phyloP scores from a whole-genome alignment of 1,140 invertebrate genomes.

The Dolichoris vasculosae region DNA sequence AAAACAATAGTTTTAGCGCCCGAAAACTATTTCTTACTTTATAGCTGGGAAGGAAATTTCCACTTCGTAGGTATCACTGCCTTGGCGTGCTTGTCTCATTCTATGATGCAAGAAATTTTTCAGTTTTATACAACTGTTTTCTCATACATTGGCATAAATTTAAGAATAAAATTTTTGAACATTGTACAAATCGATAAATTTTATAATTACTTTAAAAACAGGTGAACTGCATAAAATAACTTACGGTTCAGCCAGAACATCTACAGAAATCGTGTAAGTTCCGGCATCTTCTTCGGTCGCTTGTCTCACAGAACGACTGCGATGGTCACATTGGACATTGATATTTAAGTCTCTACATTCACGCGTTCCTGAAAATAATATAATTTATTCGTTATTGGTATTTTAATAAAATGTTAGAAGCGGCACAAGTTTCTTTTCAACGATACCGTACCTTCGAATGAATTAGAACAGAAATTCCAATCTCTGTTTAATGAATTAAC shows the following conservation, averaged over 20 bases:
- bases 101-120: constrained; percentile 59
- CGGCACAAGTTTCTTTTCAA: constrained; percentile 2
- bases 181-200: constrained; percentile 19
- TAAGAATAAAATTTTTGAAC: neutral
- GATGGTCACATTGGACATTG: constrained; percentile 91
- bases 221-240: constrained; percentile 62
- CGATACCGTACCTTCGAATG: constrained; percentile 80
- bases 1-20: constrained; percentile 39
- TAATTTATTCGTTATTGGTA: neutral
- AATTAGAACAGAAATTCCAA: constrained; percentile 95
- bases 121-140: constrained; percentile 55
- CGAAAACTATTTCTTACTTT: constrained; percentile 83
- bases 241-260: constrained; percentile 89
- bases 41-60: constrained; percentile 93
- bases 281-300: constrained; percentile 79
- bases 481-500: constrained; percentile 92
- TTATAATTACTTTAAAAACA: neutral
- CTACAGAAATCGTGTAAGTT: constrained; percentile 85
- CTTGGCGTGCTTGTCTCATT: constrained; percentile 74
- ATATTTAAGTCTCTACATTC: constrained; percentile 93
- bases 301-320: constrained; percentile 72
- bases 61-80: constrained; percentile 89
- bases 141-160: constrained; percentile 35
- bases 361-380: constrained; percentile 71
- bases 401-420: neutral